Percentiles rank a stretch among this genome's conserved stretches.
Conservation (phyloP, 2,888 invertebrate species). For the Podotricha telesiphe region DNA sequence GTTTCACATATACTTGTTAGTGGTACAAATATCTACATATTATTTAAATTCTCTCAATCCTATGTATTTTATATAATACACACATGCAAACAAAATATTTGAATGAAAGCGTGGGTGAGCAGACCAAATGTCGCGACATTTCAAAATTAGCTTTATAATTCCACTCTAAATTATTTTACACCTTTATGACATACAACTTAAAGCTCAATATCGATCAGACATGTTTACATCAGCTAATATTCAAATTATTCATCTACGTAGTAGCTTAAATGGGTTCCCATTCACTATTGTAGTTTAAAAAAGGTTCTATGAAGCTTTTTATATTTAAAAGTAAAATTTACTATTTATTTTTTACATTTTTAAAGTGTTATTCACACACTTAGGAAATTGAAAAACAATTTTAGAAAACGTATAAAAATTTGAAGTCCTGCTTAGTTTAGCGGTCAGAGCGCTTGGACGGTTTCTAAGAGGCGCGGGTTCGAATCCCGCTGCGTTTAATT, state of each 20-base stretch:
- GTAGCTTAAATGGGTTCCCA: slow-evolving; percentile 34
- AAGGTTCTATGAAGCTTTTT: slow-evolving; percentile 17
- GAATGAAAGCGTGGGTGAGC: slow-evolving; percentile 75
- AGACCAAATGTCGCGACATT: slow-evolving; percentile 71
- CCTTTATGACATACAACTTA: slow-evolving; percentile 22
- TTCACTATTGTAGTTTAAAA: slow-evolving; percentile 24
- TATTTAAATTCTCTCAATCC: slow-evolving; percentile 17
- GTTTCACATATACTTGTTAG: background rate
- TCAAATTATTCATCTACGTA: slow-evolving; percentile 41
- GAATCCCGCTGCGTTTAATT: too few relatives aligned
- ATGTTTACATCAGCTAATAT: slow-evolving; percentile 36
- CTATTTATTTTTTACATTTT: too few relatives aligned
- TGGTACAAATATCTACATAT: slow-evolving; percentile 16
- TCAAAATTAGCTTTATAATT: slow-evolving; percentile 56
- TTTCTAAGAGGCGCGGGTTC: too few relatives aligned
- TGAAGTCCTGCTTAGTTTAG: too few relatives aligned
- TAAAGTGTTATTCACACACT: too few relatives aligned
- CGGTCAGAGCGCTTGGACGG: too few relatives aligned
- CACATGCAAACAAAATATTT: slow-evolving; percentile 57
- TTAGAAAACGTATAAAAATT: too few relatives aligned
- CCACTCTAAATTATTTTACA: slow-evolving; percentile 23
- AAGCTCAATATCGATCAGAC: slow-evolving; percentile 30
- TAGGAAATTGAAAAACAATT: too few relatives aligned
- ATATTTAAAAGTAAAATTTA: slow-evolving; percentile 19
- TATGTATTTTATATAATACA: slow-evolving; percentile 35